Evolutionary conservation across 2,797 vertebrate genomes (phyloP), one percentile per base, ranked within the genome.

Genomic region (Sarcoramphus papa): DNA sequence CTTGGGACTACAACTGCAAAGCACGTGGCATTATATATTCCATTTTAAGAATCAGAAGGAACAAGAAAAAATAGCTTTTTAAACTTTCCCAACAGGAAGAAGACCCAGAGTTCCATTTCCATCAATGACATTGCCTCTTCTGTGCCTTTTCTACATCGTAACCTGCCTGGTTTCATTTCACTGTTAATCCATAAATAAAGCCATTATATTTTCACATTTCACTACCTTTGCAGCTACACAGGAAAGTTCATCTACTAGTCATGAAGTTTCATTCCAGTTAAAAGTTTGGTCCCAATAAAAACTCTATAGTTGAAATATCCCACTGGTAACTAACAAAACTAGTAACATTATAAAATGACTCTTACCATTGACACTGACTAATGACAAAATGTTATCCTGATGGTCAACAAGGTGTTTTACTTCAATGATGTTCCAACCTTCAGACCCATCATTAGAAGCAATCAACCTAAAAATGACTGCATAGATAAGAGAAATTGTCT

Each of bases 401-500:
- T 99, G 99, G 95, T 99, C 98, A 23, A 98, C 97, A 81, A 99
- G 98, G 33, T 98, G 98, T 82, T 98, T 98, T 79, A 99, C 90
- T 97, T 98, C 98, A 96, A 96, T 50, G 54, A 99, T 88, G 90
- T 96, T 93, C 95, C 98, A 98, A 72, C 69, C 94, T 72, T 96
- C 97, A 65, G 95, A 97, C 48, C 93, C 98, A 54, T 97, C 96
- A 80, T 94, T 88, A 35, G 98, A 98, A 83, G 85, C 65, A 8
- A 97, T 97, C 94, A 99, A 91, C 88, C 98, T 99, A 98, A 99
- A 99, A 97, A 99, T 99, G 65, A 99, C 99, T 99, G 94, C 50
- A 78, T 91, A 84, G 40, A 91, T 13, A 94, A 85, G 14, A 77
- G 10, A 85, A 62, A 60, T 45, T 85, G 27, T 95, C 70, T 92